Conservation (phyloP, 1,140 invertebrate species). For the Drosophila suzukii region DNA sequence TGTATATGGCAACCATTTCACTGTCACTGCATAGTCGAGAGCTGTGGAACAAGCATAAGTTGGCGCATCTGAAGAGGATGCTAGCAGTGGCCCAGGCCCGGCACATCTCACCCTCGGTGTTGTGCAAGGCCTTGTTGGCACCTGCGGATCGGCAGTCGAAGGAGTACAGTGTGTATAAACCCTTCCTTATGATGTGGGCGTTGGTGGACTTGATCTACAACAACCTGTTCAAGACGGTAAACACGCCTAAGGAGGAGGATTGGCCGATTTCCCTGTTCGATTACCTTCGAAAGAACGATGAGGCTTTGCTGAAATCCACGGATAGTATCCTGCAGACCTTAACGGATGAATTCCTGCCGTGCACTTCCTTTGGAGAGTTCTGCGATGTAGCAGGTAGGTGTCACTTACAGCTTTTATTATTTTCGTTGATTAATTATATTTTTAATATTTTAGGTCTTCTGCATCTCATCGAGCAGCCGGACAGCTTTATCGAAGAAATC, state of each 20-base stretch:
- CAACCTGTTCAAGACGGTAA: slow-evolving; percentile 89
- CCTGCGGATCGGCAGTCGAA: slow-evolving; percentile 86
- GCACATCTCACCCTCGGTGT: slow-evolving; percentile 85
- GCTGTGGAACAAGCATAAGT: slow-evolving; percentile 88
- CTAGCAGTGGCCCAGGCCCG: slow-evolving; percentile 92
- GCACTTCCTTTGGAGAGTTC: slow-evolving; percentile 95
- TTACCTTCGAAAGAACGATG: slow-evolving; percentile 97
- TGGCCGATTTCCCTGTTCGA: slow-evolving; percentile 96
- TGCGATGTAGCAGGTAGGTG: slow-evolving; percentile 92
- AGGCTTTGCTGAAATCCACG: slow-evolving; percentile 93
- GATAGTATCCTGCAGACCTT: slow-evolving; percentile 92
- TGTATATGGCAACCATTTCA: slow-evolving; percentile 93
- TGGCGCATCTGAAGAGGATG: slow-evolving; percentile 91
- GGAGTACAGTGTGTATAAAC: slow-evolving; percentile 94
- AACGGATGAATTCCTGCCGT: slow-evolving; percentile 95
- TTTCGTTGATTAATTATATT: neutral
- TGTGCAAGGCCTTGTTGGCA: slow-evolving; percentile 85
- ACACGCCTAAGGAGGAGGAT: slow-evolving; percentile 90
- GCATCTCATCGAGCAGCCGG: slow-evolving; percentile 80
- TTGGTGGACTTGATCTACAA: slow-evolving; percentile 91
- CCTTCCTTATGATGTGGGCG: slow-evolving; percentile 93
- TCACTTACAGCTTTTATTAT: neutral
- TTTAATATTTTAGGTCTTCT: slow-evolving; percentile 60
- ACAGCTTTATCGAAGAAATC: slow-evolving; percentile 73
- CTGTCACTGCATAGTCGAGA: slow-evolving; percentile 91